These are phyloP conservation scores for Heteronetta atricapilla DNA, from an alignment of 2,113 vertebrate species.

Conservation along the genomic window DNA sequence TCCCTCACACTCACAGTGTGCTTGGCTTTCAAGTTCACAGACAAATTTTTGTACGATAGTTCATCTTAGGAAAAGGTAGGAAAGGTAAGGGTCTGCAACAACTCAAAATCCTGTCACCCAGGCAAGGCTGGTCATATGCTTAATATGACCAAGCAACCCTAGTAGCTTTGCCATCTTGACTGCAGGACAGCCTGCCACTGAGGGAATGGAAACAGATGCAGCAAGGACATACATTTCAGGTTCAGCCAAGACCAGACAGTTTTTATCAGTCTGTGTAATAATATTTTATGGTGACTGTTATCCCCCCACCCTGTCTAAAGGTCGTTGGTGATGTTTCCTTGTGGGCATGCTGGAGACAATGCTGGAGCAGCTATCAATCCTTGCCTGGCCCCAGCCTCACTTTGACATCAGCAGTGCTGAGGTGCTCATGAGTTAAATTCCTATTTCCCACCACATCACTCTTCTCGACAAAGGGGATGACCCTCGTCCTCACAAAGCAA, in stretches of 20 bases:
- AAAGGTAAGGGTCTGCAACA: neutral
- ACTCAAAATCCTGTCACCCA: neutral
- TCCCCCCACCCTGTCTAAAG: neutral
- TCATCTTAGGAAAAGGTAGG: neutral
- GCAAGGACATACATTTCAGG: neutral
- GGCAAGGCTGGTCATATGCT: neutral
- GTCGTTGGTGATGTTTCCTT: neutral
- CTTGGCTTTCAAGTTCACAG: neutral
- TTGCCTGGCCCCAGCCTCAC: neutral
- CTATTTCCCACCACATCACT: neutral
- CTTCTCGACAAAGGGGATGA: neutral
- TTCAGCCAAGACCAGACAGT: neutral
- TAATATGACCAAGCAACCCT: neutral
- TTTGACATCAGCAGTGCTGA: neutral
- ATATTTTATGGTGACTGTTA: conserved; percentile 21
- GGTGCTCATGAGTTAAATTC: conserved; percentile 13
- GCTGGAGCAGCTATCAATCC: neutral
- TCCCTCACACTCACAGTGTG: neutral
- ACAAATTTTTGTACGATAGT: neutral
- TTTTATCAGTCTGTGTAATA: conserved; percentile 33
- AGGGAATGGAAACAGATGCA: neutral
- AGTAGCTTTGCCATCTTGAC: neutral
- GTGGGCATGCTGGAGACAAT: neutral
- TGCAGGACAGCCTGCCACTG: neutral
- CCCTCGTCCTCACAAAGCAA: neutral